A percentile compares a stretch with the other conserved stretches of the same genome.
Evolutionary conservation across 2,888 invertebrate genomes (phyloP).

Genomic region (Diloba caeruleocephala): DNA sequence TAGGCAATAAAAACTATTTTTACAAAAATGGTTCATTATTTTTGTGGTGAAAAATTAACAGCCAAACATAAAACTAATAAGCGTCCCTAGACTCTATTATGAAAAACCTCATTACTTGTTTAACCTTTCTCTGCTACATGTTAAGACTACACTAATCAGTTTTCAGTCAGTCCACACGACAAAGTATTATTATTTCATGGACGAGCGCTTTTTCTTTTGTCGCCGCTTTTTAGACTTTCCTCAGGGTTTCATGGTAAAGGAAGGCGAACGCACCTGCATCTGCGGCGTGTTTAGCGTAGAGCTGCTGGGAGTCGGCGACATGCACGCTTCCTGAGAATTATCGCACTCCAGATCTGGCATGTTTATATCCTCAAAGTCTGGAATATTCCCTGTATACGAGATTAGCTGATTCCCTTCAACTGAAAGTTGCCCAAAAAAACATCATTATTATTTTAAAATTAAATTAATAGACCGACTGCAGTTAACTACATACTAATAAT

Average conservation of each 20-base stretch:
- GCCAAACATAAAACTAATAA: conserved; percentile 4
- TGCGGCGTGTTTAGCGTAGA: conserved; percentile 82
- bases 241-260: conserved; percentile 73
- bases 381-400: conserved; percentile 88
- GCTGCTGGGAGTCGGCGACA: conserved; percentile 65
- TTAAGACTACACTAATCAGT: conserved; percentile 39
- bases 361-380: conserved; percentile 86
- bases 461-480: conserved; percentile 39
- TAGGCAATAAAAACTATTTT: conserved; percentile 2
- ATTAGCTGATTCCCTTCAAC: conserved; percentile 88
- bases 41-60: conserved; percentile 8
- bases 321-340: conserved; percentile 68
- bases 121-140: conserved; percentile 11
- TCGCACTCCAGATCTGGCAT: conserved; percentile 80
- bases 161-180: conserved; percentile 41
- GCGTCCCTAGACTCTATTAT: conserved; percentile 7
- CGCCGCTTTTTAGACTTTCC: conserved; percentile 48
- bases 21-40: conserved; percentile 7
- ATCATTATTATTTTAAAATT: conserved; percentile 45
- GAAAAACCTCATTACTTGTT: neutral
- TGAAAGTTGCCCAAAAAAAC: conserved; percentile 78
- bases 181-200: conserved; percentile 26
- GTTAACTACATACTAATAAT: conserved; percentile 40
- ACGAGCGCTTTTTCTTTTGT: conserved; percentile 48
- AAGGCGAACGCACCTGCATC: conserved; percentile 72